These are phyloP conservation scores for Cynocephalus volans DNA, from an alignment of 2,113 vertebrate species.

Conservation along the genomic window DNA sequence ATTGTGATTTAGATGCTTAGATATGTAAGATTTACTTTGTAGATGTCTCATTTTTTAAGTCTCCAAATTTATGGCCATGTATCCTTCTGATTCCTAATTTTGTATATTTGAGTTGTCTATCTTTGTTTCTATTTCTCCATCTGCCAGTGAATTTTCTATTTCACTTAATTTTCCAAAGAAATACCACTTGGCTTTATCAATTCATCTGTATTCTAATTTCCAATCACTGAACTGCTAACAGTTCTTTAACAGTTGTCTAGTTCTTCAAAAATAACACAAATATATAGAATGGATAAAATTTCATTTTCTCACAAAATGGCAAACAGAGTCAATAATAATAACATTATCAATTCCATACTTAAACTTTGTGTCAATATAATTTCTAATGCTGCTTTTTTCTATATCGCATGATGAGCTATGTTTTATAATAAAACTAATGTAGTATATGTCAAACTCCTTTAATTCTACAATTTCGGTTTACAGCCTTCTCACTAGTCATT, in stretches of 20 bases:
- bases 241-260: neutral
- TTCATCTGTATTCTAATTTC: neutral
- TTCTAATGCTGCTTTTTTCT: neutral
- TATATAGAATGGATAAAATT: conserved; percentile 21
- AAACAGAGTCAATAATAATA: conserved; percentile 14
- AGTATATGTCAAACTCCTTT: neutral
- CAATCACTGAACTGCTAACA: neutral
- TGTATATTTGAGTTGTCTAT: neutral
- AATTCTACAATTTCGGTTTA: neutral
- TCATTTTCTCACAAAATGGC: conserved; percentile 30
- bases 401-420: neutral
- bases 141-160: neutral
- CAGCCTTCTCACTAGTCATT: neutral
- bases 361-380: neutral
- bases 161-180: neutral
- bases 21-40: neutral
- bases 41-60: neutral
- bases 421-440: neutral
- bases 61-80: neutral
- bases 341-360: neutral
- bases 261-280: conserved; percentile 21
- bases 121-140: neutral
- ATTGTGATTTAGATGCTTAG: neutral
- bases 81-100: neutral
- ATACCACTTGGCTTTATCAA: neutral